Percentiles rank a stretch among this genome's conserved stretches.
phyloP scores from a whole-genome alignment of 2,888 invertebrate genomes.

The Leuctra nigra region DNA sequence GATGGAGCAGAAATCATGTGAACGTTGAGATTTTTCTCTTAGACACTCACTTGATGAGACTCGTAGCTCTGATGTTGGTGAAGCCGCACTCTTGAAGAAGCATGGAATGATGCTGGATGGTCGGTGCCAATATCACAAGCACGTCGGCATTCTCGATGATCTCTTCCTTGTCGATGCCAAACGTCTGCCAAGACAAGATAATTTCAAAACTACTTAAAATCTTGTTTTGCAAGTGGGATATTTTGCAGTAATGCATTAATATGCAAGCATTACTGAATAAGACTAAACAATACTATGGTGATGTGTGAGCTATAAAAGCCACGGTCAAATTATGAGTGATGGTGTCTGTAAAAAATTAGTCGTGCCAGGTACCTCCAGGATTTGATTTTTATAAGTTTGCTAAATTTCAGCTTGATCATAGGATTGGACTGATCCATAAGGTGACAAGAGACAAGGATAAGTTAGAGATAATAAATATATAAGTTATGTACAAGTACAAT shows the following conservation, averaged over 20 bases:
- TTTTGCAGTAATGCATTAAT: background rate
- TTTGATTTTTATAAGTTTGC: too few relatives aligned
- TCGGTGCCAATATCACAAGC: constrained; percentile 49
- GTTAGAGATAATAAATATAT: too few relatives aligned
- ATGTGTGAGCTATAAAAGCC: background rate
- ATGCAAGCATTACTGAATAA: background rate
- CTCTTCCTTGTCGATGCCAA: constrained; percentile 44
- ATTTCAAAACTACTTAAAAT: too few relatives aligned
- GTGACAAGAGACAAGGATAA: too few relatives aligned
- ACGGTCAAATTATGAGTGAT: too few relatives aligned
- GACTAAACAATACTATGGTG: background rate
- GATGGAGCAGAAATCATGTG: background rate
- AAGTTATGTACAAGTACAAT: too few relatives aligned
- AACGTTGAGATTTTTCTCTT: background rate
- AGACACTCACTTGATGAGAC: constrained; percentile 4
- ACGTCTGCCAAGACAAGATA: background rate
- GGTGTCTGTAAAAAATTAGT: too few relatives aligned
- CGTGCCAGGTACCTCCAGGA: too few relatives aligned
- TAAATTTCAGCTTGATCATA: too few relatives aligned
- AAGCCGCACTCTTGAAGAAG: constrained; percentile 57
- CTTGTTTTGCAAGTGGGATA: too few relatives aligned
- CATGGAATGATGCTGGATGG: constrained; percentile 53
- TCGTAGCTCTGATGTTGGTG: constrained; percentile 32
- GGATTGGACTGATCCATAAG: too few relatives aligned
- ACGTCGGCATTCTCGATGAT: constrained; percentile 50